phyloP scores from a whole-genome alignment of 2,113 vertebrate species.

The Pao palembangensis region DNA sequence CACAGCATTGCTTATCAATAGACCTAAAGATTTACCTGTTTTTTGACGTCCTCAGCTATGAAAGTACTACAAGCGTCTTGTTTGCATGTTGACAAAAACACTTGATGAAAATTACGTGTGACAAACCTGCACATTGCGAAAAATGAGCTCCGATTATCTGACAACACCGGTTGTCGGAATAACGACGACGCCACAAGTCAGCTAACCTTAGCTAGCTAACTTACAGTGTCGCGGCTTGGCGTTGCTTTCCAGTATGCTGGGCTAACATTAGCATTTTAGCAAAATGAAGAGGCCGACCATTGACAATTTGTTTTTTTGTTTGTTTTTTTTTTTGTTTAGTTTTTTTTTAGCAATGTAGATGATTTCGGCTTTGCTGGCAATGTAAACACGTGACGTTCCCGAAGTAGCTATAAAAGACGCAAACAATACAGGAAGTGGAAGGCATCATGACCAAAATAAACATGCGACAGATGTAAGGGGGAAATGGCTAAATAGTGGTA shows the following conservation, averaged over 20 bases:
- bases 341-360: background rate
- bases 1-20: slow-evolving; percentile 7
- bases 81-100: background rate
- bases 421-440: background rate
- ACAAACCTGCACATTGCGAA: background rate
- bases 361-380: background rate
- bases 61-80: background rate
- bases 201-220: slow-evolving; percentile 41
- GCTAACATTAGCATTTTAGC: slow-evolving; percentile 29
- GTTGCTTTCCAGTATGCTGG: slow-evolving; percentile 13
- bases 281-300: slow-evolving; percentile 28
- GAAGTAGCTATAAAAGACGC: background rate
- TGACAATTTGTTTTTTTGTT: background rate
- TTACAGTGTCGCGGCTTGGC: slow-evolving; percentile 9
- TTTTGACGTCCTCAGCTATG: background rate
- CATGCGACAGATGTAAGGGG: slow-evolving; percentile 20
- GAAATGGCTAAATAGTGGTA: slow-evolving; percentile 32
- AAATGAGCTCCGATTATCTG: background rate
- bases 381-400: background rate
- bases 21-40: slow-evolving; percentile 4
- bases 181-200: slow-evolving; percentile 71
- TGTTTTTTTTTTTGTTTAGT: too few species aligned
- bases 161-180: slow-evolving; percentile 31
- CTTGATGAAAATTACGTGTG: background rate
- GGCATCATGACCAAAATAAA: background rate